Base-by-base conservation (phyloP, 2,888 invertebrate genomes). In the Acronicta aceris region DNA sequence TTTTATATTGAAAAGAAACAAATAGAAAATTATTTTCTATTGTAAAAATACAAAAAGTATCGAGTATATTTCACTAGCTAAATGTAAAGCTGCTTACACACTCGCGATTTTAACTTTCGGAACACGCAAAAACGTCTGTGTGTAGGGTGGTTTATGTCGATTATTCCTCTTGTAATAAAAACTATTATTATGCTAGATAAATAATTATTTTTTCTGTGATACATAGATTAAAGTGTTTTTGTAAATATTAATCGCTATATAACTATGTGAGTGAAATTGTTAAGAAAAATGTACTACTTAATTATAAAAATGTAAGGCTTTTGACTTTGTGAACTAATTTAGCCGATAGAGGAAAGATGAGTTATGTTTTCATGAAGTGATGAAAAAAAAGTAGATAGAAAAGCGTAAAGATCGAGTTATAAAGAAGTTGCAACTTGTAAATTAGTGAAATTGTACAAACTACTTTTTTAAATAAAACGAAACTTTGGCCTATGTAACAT, bases 151-250 rank as follows among this genome's bases (percentile, higher is more conserved):
- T 78, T 74, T 76, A 72, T 27, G 72, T 78, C 78, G 61, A 76
- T 78, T 78, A 75, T 73, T 76, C 73, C 74, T 79, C 67, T 76
- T 79, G 78, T 81, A 80, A 79, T 81, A 78, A 80, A 82, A 81
- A 82, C 83, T 82, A 81, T 78, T 77, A 81, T 81, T 85, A 86
- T 77, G 85, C 87, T 88, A 88, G 88, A 82, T 81, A 84, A 87
- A 86, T 90, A 91, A 92, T 94, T 94, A 92, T 94, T 91, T 93
- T 92, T 94, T 94, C 94, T 94, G 94, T 94, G 94, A 94, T 94
- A 94, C 89, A 89, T 94, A 94, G 93, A 89, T 79, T 91, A 92
- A 90, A 86, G 82, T 84, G 86, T 87, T 85, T 88, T 88, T 93
- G 93, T 93, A 93, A 88, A 93, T 92, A 76, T 69, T 66, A 92